Evolutionary conservation across 1,140 invertebrate genomes (phyloP).

Genomic region (Drosophila willistoni): DNA sequence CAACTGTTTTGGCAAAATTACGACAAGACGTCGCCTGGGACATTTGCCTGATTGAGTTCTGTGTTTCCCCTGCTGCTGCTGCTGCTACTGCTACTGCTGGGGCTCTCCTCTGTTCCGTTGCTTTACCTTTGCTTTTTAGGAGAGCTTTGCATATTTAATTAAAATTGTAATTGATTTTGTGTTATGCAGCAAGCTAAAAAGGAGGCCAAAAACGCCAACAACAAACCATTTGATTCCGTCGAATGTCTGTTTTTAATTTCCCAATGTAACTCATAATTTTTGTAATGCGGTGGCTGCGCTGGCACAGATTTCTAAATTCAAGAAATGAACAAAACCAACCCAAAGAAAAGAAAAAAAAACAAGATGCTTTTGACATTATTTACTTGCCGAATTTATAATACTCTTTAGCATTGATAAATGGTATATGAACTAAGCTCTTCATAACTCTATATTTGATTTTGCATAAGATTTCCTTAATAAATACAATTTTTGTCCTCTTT

Average conservation of each 20-base stretch:
- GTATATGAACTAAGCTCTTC: too few species aligned
- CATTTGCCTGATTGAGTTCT: constrained; percentile 70
- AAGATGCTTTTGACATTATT: neutral
- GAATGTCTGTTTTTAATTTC: constrained; percentile 76
- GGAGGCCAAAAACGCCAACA: constrained; percentile 49
- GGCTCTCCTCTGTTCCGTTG: constrained; percentile 32
- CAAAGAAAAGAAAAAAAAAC: neutral
- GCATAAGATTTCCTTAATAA: too few species aligned
- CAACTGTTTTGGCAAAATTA: constrained; percentile 50
- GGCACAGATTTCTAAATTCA: constrained; percentile 50
- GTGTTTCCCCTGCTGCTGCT: constrained; percentile 10
- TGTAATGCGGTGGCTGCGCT: constrained; percentile 59
- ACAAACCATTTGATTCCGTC: constrained; percentile 8
- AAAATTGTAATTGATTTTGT: constrained; percentile 80
- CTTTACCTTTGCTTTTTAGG: constrained; percentile 32
- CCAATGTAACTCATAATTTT: constrained; percentile 78
- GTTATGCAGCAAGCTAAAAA: constrained; percentile 66
- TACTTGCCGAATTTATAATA: neutral
- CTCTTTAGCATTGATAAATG: neutral
- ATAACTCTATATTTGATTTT: too few species aligned
- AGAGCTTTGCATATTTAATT: constrained; percentile 78
- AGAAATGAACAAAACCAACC: constrained; percentile 7
- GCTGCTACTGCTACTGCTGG: neutral
- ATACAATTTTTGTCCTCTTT: too few species aligned
- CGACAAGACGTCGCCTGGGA: constrained; percentile 40